Base-by-base conservation (phyloP, 2,113 vertebrate genomes). In the Oryzias javanicus region DNA sequence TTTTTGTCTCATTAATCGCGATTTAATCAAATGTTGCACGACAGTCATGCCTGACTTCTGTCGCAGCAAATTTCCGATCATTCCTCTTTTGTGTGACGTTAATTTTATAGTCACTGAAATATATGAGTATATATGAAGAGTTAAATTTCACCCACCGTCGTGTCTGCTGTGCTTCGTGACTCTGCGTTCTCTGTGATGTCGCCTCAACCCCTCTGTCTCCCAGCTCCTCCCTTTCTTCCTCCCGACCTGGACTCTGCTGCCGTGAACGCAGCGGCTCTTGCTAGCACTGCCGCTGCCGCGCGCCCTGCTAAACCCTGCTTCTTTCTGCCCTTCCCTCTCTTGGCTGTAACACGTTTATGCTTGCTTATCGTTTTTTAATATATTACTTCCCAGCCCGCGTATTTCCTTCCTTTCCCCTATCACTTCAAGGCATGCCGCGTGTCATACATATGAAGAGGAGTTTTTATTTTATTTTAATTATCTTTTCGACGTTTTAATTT, bases 141-240 rank as follows among this genome's bases (percentile, higher is more conserved):
- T 2, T 35, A 35, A n/a, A 35, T 35, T 6, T 44, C 16, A 16
- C 16, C 46, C 46, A 6, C n/a, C 46, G 18, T 15, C 17, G 17
- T 46, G 16, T 18, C 12, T 47, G n/a, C n/a, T 12, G 50, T 42
- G 19, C 1, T 55, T 78, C 67, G 74, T 76, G 78, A 81, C 70
- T 68, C 44, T 56, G 66, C 70, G 17, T 3, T 42, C 17, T 40
- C 44, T 60, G 71, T 49, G 56, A 59, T 45, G 64, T 57, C 62
- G 65, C 48, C 55, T 62, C 58, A n/a, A 60, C 6, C 20, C 2
- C 54, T 10, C 42, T 45, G 20, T 49, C 16, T n/a, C 44, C 16
- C 64, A 77, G 55, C 82, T 82, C 86, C 84, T 75, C 86, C 84
- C 86, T 62, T 51, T 54, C 40, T 24, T 66, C n/a, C 20, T 22